phyloP scores from a whole-genome alignment of 2,888 invertebrate genomes.

The Tipula lateralis region DNA sequence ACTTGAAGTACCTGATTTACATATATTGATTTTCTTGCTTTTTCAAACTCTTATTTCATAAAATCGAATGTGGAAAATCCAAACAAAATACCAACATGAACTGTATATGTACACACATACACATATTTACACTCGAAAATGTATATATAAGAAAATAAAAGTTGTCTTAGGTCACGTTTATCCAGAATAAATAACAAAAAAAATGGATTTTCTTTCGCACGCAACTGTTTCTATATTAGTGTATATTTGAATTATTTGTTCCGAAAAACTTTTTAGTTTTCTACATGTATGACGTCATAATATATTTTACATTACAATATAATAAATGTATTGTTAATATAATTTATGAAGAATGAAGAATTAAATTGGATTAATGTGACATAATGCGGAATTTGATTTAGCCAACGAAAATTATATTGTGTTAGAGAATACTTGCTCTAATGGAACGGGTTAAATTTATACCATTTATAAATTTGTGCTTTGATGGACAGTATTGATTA shows the following conservation, averaged over 20 bases:
- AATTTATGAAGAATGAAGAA: not conserved
- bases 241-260: not conserved
- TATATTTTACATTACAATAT: not conserved
- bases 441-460: too few species aligned
- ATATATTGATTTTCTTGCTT: not conserved
- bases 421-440: too few species aligned
- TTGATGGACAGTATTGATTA: too few species aligned
- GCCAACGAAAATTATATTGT: too few species aligned
- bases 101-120: not conserved
- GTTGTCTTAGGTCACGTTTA: slow-evolving; percentile 11
- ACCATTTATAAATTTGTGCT: too few species aligned
- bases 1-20: not conserved
- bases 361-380: not conserved
- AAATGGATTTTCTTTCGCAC: not conserved
- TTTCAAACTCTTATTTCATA: not conserved
- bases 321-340: not conserved
- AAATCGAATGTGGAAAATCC: not conserved
- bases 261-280: not conserved
- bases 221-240: not conserved
- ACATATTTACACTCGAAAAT: too few species aligned
- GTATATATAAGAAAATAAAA: not conserved
- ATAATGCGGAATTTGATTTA: not conserved
- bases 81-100: not conserved
- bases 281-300: not conserved
- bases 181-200: not conserved